Base-by-base conservation (phyloP, 2,113 vertebrate species). In the Percopsis transmontana region DNA sequence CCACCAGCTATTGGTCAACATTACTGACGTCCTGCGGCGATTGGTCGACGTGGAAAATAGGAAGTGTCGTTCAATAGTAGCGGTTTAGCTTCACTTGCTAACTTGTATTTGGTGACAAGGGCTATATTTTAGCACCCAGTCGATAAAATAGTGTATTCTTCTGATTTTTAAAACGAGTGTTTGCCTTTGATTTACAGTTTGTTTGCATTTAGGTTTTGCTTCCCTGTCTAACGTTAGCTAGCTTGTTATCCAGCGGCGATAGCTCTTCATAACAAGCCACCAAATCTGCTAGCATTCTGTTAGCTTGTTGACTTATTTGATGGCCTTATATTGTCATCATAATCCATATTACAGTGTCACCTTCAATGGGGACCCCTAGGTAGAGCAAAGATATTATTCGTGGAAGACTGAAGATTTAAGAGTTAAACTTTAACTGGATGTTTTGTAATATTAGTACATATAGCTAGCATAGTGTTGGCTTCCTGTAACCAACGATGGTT, bases 391-490 rank as follows among this genome's bases (percentile, higher is more conserved):
- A 18, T 27, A 27, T 12, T 33, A 8, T 18, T 55, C 5, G 51
- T 23, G 14, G 9, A 12, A 60, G 45, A 38, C 67, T 75, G 63
- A 18, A 50, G 20, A 21, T 39, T 14, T 58, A 12, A 7, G 8
- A 39, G 58, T 45, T 42, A 51, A 71, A 71, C 57, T 47, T 33
- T 24, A 61, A 44, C 80, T 83, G 82, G 52, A 89, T 91, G 90
- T 87, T 66, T 69, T 62, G 33, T 3, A 23, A 45, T 58, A 80
- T 67, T 62, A 54, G 56, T 65, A 74, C 66, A 72, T 59, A 42
- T 81, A 88, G 79, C 85, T 83, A 88, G 69, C 85, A 84, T 45
- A 59, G 27, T 52, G 81, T 77, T 80, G 77, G 82, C 77, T 62
- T 68, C 53, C 74, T 59, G 62, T 67, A 40, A 68, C 44, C 58